Conservation (phyloP, 2,113 vertebrate genomes). For the Tragelaphus scriptus region DNA sequence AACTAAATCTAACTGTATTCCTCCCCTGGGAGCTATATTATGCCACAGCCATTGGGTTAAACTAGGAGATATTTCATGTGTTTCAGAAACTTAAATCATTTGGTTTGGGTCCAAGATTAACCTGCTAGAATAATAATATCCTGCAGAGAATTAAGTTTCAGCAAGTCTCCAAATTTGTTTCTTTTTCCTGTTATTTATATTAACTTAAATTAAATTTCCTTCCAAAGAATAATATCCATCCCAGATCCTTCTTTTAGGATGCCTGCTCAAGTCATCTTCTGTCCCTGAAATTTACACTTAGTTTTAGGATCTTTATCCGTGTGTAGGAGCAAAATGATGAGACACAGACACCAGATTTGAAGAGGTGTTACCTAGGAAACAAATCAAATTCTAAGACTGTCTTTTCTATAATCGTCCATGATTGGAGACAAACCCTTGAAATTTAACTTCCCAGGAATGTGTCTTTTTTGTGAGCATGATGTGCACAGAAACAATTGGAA, state of each 20-base stretch:
- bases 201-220: constrained; percentile 58
- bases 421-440: constrained; percentile 50
- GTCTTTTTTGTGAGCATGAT: constrained; percentile 29
- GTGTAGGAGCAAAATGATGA: constrained; percentile 60
- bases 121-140: constrained; percentile 35
- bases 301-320: constrained; percentile 47
- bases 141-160: constrained; percentile 44
- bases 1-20: constrained; percentile 3
- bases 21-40: background rate
- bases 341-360: constrained; percentile 45
- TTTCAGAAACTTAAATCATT: constrained; percentile 48
- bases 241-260: constrained; percentile 48
- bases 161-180: constrained; percentile 47
- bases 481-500: constrained; percentile 39
- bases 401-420: constrained; percentile 52
- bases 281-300: constrained; percentile 43
- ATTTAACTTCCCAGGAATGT: constrained; percentile 54
- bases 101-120: constrained; percentile 36
- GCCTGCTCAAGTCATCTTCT: constrained; percentile 43
- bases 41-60: constrained; percentile 5
- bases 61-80: background rate
- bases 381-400: constrained; percentile 59
- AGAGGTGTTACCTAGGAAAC: constrained; percentile 68
- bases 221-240: constrained; percentile 20
- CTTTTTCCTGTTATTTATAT: constrained; percentile 58